Evolutionary conservation across 1,140 invertebrate species (phyloP).

Genomic region (Camponotus pennsylvanicus): DNA sequence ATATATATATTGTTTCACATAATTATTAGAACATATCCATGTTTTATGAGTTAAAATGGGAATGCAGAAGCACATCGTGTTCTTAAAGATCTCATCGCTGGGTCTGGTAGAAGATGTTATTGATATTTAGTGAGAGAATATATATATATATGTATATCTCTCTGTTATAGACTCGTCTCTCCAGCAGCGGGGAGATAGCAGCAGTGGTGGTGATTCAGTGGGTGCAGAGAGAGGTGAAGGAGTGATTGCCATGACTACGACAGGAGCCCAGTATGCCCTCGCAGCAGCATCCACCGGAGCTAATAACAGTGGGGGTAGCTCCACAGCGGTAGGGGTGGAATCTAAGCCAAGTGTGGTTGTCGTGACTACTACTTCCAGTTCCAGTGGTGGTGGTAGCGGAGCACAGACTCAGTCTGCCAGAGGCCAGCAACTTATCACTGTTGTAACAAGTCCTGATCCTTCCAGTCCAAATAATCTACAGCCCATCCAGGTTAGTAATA

Average conservation of each 20-base stretch:
- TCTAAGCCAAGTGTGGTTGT: slow-evolving; percentile 84
- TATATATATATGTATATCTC: slow-evolving; percentile 40
- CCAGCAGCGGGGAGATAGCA: slow-evolving; percentile 78
- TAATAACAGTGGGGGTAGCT: slow-evolving; percentile 82
- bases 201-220: slow-evolving; percentile 78
- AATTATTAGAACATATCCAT: slow-evolving; percentile 14
- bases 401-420: slow-evolving; percentile 82
- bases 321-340: slow-evolving; percentile 82
- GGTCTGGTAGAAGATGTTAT: slow-evolving; percentile 73
- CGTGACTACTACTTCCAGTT: slow-evolving; percentile 84
- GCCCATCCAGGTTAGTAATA: slow-evolving; percentile 83
- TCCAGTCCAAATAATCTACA: slow-evolving; percentile 84
- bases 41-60: slow-evolving; percentile 16
- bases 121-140: slow-evolving; percentile 76
- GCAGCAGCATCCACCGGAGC: slow-evolving; percentile 84
- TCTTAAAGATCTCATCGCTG: slow-evolving; percentile 36
- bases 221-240: slow-evolving; percentile 82
- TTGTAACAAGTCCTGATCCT: slow-evolving; percentile 84
- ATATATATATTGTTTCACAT: not conserved
- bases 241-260: slow-evolving; percentile 86
- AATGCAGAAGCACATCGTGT: not conserved
- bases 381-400: slow-evolving; percentile 80
- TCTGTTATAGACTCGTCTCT: slow-evolving; percentile 80
- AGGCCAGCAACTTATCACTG: slow-evolving; percentile 84
- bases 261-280: slow-evolving; percentile 85